These are phyloP conservation scores for Gambusia yucatana DNA, from an alignment of 2,797 vertebrate genomes.

Conservation along the genomic window DNA sequence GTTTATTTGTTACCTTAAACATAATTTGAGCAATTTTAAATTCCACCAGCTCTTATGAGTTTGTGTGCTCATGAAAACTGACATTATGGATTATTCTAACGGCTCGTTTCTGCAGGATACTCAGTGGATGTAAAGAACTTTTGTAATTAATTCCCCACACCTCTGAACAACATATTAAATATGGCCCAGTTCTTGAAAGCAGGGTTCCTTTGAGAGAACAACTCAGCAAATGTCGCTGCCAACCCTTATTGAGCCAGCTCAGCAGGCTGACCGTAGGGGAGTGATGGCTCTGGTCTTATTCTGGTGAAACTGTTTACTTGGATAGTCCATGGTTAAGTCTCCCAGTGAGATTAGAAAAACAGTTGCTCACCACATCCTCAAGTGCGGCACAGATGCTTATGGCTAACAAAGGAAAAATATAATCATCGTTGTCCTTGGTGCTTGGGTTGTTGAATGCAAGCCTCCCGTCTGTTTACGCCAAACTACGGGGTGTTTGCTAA, in stretches of 20 bases:
- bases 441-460: constrained; percentile 31
- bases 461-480: constrained; percentile 42
- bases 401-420: constrained; percentile 31
- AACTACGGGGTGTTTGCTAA: constrained; percentile 14
- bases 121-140: no score
- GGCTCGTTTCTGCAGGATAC: no score
- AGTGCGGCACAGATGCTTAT: constrained; percentile 34
- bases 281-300: constrained; percentile 30
- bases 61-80: no score
- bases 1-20: no score
- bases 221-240: constrained; percentile 32
- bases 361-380: constrained; percentile 39
- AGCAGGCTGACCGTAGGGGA: constrained; percentile 19
- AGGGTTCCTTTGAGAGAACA: constrained; percentile 41
- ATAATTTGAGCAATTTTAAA: no score
- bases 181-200: constrained; percentile 33
- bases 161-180: no score
- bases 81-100: no score
- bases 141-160: no score
- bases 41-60: no score
- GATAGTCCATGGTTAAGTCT: constrained; percentile 28
- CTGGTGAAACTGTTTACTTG: constrained; percentile 38
- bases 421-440: constrained; percentile 38
- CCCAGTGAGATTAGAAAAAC: constrained; percentile 26
- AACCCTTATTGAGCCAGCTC: constrained; percentile 25